A percentile compares a stretch with the other conserved stretches of the same genome.
Conservation (phyloP, 2,888 invertebrate species). For the Protophormia terraenovae region DNA sequence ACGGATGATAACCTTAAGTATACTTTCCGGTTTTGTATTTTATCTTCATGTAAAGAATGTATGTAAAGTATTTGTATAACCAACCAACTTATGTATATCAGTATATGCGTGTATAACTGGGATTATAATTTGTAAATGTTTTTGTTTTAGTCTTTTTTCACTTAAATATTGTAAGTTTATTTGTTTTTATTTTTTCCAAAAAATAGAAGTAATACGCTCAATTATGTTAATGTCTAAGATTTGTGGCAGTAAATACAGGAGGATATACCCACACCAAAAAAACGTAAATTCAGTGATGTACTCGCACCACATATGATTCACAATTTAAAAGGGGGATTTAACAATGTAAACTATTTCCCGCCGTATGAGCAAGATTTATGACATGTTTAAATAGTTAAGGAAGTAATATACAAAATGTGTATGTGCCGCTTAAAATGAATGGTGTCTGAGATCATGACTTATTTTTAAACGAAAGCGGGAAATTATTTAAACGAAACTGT, state of each 20-base stretch:
- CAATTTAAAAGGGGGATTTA: slow-evolving; percentile 59
- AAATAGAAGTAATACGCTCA: slow-evolving; percentile 43
- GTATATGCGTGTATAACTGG: neutral
- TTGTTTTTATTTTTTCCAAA: neutral
- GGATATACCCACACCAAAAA: neutral
- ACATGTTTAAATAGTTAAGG: slow-evolving; percentile 43
- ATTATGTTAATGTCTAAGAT: slow-evolving; percentile 58
- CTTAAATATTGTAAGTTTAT: neutral
- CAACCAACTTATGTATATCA: slow-evolving; percentile 1
- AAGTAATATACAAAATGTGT: slow-evolving; percentile 22
- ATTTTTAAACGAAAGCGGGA: neutral
- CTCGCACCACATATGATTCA: slow-evolving; percentile 10
- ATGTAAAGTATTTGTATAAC: slow-evolving; percentile 21
- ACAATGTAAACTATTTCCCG: slow-evolving; percentile 51
- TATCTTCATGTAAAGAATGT: slow-evolving; percentile 18
- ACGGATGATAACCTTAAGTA: slow-evolving; percentile 57
- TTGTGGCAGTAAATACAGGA: slow-evolving; percentile 20
- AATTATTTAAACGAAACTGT: neutral
- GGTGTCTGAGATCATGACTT: slow-evolving; percentile 19
- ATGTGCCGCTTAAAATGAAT: neutral
- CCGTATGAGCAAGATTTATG: slow-evolving; percentile 31
- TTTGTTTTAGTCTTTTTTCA: slow-evolving; percentile 36
- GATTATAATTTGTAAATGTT: slow-evolving; percentile 45
- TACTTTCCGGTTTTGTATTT: slow-evolving; percentile 50
- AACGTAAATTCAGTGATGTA: too few relatives aligned